Percentiles rank a stretch among this genome's conserved stretches.
These are phyloP conservation scores for Gephyroberyx darwinii DNA, from an alignment of 2,797 vertebrate species.

Conservation along the genomic window DNA sequence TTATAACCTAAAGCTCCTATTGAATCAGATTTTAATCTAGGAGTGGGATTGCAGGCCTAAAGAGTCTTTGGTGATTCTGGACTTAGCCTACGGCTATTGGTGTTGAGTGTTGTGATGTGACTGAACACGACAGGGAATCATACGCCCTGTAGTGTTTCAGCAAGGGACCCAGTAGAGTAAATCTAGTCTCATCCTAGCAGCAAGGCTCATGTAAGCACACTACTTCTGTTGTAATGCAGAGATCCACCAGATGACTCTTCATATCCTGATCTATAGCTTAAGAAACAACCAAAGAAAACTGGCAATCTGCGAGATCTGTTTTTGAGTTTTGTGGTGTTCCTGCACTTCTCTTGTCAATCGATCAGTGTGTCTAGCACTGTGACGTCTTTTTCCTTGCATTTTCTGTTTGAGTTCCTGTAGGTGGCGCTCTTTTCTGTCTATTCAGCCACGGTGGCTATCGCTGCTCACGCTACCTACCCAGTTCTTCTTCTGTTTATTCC, in stretches of 20 bases:
- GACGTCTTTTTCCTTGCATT: too few species aligned
- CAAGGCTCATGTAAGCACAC: not conserved
- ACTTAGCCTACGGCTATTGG: conserved; percentile 11
- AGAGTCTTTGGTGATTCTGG: conserved; percentile 26
- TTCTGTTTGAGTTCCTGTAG: too few species aligned
- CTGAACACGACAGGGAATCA: not conserved
- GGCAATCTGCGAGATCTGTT: too few species aligned
- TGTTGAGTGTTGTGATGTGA: conserved; percentile 8
- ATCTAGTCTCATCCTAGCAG: not conserved
- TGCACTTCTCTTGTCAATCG: too few species aligned
- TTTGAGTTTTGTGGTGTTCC: too few species aligned
- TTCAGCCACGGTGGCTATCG: too few species aligned
- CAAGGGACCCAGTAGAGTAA: not conserved
- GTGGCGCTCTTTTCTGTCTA: too few species aligned
- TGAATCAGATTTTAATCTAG: conserved; percentile 40
- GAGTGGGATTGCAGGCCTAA: conserved; percentile 21
- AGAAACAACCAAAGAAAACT: not conserved
- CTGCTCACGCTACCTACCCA: too few species aligned
- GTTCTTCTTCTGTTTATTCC: too few species aligned
- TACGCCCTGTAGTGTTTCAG: not conserved
- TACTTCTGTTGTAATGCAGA: not conserved
- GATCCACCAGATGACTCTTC: not conserved
- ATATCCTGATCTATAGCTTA: conserved; percentile 1
- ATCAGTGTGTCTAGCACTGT: too few species aligned
- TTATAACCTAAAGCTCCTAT: conserved; percentile 43